Base-by-base conservation (phyloP, 2,113 vertebrate genomes). In the Ciconia maguari region DNA sequence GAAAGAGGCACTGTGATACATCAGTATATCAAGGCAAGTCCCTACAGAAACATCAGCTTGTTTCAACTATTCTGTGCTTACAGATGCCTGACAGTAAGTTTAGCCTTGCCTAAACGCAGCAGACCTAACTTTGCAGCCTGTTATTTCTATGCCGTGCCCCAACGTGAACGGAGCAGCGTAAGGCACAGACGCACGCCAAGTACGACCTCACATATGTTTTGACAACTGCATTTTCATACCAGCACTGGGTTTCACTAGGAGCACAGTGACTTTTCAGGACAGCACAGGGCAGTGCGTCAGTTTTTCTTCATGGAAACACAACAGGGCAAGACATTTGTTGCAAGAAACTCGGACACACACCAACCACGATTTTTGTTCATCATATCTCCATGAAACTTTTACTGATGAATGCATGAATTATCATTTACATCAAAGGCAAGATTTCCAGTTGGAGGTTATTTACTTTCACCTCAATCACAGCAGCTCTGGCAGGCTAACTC, bases 401-500 rank as follows among this genome's bases (percentile, higher is more conserved):
- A 88, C 52, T 80, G 49, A 65, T 61, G 66, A 92, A 6, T 25
- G 44, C 94, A 92, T 65, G 89, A 90, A 68, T 58, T 46, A 89
- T 9, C 14, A 54, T 91, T 58, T 72, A 81, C 49, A 91, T 62
- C 76, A 87, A 86, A 76, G 80, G 44, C 38, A 78, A 51, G 58
- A 87, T 60, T 97, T 94, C 42, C 93, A 90, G 29, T 65, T 80
- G 58, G 68, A 54, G 72, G 49, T 60, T 93, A 66, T 83, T 96
- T 87, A 78, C 70, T 94, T 95, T 83, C 71, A 76, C 91, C 92
- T 91, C 81, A 49, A 44, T 36, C 88, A 88, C 34, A 74, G 87
- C 61, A 70, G 76, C 90, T 94, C 88, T 82, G 91, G 97, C 82
- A 81, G 55, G 76, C 85, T 83, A 92, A 71, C 36, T 44, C 82